phyloP scores from a whole-genome alignment of 1,140 invertebrate species.

The Drosophila erecta region DNA sequence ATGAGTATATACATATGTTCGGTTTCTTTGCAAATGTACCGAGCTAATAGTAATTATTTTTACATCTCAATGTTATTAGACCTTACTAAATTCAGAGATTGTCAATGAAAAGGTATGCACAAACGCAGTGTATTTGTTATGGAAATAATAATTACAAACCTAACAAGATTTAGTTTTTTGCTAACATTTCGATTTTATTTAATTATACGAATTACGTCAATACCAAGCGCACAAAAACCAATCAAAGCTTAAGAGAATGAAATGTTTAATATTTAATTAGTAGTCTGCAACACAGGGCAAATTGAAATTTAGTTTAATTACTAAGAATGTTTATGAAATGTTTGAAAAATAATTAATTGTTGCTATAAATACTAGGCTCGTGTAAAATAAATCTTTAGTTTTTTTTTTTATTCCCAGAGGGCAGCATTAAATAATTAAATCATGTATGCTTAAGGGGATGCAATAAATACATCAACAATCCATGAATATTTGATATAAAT shows the following conservation, averaged over 20 bases:
- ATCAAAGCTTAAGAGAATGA: not conserved
- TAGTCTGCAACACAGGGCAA: not conserved
- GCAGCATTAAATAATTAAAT: not conserved
- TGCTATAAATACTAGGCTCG: too few relatives aligned
- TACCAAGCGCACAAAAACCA: not conserved
- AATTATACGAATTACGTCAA: too few relatives aligned
- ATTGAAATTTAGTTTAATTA: not conserved
- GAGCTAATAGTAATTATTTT: not conserved
- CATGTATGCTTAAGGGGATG: not conserved
- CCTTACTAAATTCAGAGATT: too few relatives aligned
- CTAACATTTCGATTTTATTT: too few relatives aligned
- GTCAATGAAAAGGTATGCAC: too few relatives aligned
- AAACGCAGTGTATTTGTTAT: too few relatives aligned
- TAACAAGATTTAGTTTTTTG: too few relatives aligned
- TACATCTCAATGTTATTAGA: not conserved
- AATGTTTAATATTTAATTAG: not conserved
- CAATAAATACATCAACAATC: conserved; percentile 30
- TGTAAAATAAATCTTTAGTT: too few relatives aligned
- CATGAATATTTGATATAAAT: conserved; percentile 41
- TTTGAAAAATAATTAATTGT: too few relatives aligned
- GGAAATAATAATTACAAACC: too few relatives aligned
- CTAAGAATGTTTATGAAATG: too few relatives aligned
- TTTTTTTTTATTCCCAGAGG: not conserved
- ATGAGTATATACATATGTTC: not conserved
- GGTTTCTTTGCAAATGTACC: not conserved